These are phyloP conservation scores for Pseudopipra pipra DNA, from an alignment of 2,113 vertebrate species.

Conservation along the genomic window DNA sequence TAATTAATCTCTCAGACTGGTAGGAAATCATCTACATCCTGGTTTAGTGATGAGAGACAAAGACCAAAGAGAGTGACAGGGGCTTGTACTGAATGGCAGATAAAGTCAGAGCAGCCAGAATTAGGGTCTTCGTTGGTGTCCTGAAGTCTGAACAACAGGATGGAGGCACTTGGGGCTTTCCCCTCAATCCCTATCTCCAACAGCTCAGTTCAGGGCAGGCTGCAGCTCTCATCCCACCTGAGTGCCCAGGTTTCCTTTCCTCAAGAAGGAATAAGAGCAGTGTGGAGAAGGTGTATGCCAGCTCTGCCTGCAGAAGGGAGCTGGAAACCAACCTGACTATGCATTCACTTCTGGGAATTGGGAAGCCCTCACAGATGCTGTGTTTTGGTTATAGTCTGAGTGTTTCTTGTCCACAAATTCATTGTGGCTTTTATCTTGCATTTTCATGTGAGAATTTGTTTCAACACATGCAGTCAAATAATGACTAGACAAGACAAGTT, in stretches of 20 bases:
- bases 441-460: not conserved
- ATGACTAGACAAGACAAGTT: not conserved
- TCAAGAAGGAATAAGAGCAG: accelerated
- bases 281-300: not conserved
- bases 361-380: not conserved
- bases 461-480: not conserved
- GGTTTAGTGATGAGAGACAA: not conserved
- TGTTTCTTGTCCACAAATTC: not conserved
- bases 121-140: not conserved
- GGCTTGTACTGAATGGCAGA: not conserved
- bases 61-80: not conserved
- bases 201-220: not conserved
- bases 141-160: not conserved
- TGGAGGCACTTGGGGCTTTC: not conserved
- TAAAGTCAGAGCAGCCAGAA: not conserved
- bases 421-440: not conserved
- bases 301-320: not conserved
- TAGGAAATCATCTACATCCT: not conserved
- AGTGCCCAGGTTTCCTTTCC: not conserved
- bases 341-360: not conserved
- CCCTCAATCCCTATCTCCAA: not conserved
- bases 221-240: not conserved
- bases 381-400: not conserved
- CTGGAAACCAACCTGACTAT: not conserved
- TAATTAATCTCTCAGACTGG: not conserved